Percentiles rank a stretch among this genome's conserved stretches.
Conservation (phyloP, 37 sponge, comb jelly and placozoan genomes). For the Geodia barretti region DNA sequence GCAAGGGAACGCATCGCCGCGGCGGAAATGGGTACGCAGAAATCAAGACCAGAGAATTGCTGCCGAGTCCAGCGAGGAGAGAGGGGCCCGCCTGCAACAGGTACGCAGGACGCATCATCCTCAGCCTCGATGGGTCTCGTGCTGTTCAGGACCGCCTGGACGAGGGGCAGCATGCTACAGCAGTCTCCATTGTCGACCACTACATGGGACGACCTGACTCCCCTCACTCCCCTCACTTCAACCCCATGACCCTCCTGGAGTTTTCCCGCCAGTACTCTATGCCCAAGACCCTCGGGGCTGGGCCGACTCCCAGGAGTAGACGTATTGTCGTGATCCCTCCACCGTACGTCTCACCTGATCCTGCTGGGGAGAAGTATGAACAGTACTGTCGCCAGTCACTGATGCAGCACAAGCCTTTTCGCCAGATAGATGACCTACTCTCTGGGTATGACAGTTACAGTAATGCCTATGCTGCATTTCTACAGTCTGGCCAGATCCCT, state of each 20-base stretch:
- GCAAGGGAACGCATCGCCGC: no score
- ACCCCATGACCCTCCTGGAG: constrained; percentile 25
- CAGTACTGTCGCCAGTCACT: constrained; percentile 57
- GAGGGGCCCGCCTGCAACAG: no score
- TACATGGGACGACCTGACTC: no score
- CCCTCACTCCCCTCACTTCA: constrained; percentile 16
- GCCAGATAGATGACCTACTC: constrained; percentile 22
- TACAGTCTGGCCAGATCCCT: constrained; percentile 44
- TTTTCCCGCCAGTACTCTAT: constrained; percentile 29
- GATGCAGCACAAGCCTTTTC: constrained; percentile 56
- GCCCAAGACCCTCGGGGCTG: constrained; percentile 16
- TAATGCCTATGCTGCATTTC: constrained; percentile 48
- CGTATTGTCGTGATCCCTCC: constrained; percentile 21
- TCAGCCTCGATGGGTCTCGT: no score
- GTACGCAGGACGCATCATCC: no score
- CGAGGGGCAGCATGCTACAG: no score
- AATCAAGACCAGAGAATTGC: no score
- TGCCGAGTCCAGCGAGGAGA: no score
- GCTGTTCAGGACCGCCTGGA: no score
- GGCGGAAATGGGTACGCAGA: no score
- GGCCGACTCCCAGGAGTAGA: constrained; percentile 3
- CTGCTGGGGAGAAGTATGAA: constrained; percentile 46
- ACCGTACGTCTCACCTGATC: constrained; percentile 57
- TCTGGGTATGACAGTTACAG: constrained; percentile 14
- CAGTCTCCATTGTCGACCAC: no score